Conservation (phyloP, 2,888 invertebrate species). For the Sesia bembeciformis region DNA sequence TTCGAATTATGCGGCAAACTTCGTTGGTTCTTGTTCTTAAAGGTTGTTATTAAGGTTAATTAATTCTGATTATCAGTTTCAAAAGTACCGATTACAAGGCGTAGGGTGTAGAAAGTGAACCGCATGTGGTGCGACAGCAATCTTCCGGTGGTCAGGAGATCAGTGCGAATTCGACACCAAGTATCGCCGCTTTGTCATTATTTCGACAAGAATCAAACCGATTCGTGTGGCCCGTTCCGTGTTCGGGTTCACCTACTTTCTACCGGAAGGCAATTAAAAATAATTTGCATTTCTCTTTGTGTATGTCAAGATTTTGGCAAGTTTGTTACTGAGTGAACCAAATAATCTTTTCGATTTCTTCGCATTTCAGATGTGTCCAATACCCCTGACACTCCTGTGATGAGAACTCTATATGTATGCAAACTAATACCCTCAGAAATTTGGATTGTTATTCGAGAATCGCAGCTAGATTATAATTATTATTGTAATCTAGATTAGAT, state of each 20-base stretch:
- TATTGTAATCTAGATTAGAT: too few relatives aligned
- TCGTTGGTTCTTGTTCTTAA: not conserved
- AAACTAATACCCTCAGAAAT: too few relatives aligned
- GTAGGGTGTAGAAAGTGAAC: not conserved
- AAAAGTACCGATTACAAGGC: not conserved
- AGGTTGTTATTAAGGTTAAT: not conserved
- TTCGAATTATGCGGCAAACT: too few relatives aligned
- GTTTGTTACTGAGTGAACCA: conserved; percentile 10
- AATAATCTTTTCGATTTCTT: not conserved
- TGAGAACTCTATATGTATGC: too few relatives aligned
- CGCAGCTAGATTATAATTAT: too few relatives aligned
- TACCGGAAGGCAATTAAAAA: conserved; percentile 70
- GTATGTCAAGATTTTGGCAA: conserved; percentile 37
- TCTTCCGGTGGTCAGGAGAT: conserved; percentile 8
- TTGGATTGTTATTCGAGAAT: too few relatives aligned
- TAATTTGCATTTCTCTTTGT: conserved; percentile 66
- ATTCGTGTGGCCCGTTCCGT: conserved; percentile 44
- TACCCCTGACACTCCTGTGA: too few relatives aligned
- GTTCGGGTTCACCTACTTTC: conserved; percentile 67
- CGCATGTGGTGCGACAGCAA: not conserved
- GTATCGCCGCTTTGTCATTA: conserved; percentile 38
- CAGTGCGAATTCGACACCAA: conserved; percentile 23
- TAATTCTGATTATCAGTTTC: not conserved
- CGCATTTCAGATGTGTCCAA: too few relatives aligned
- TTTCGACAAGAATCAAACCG: conserved; percentile 48